Evolutionary conservation across 2,797 vertebrate species (phyloP).

Genomic region (Choloepus didactylus): DNA sequence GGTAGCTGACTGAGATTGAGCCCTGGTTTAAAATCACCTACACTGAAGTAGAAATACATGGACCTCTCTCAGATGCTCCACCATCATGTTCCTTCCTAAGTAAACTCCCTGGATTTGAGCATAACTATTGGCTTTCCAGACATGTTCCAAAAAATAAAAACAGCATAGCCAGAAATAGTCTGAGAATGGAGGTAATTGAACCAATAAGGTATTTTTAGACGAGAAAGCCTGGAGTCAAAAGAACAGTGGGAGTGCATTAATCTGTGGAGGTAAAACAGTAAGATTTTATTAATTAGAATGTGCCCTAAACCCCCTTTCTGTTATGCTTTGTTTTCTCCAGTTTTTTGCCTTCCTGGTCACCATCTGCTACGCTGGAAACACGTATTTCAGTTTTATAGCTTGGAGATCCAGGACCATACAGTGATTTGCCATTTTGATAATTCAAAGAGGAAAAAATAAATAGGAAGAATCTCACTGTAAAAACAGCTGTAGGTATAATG

Average conservation of each 20-base stretch:
- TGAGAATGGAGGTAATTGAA: slow-evolving; percentile 33
- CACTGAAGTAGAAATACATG: not conserved
- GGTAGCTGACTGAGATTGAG: not conserved
- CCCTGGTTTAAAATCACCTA: not conserved
- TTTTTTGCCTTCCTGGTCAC: slow-evolving; percentile 92
- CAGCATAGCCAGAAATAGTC: not conserved
- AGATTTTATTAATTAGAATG: not conserved
- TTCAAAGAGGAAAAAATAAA: not conserved
- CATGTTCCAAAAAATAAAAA: not conserved
- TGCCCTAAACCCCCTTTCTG: slow-evolving; percentile 31
- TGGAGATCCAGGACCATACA: slow-evolving; percentile 91
- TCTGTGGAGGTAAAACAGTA: not conserved
- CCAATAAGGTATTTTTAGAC: slow-evolving; percentile 14
- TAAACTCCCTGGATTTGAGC: not conserved
- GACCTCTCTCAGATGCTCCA: not conserved
- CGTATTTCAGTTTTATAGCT: slow-evolving; percentile 92
- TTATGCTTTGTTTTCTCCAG: slow-evolving; percentile 79
- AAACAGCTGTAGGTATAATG: slow-evolving; percentile 79
- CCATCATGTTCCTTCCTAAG: not conserved
- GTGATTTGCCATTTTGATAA: slow-evolving; percentile 79
- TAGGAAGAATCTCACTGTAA: slow-evolving; percentile 41
- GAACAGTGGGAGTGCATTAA: not conserved
- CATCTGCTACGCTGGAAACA: slow-evolving; percentile 93
- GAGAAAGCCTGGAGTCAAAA: not conserved
- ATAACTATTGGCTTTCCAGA: not conserved